Evolutionary conservation across 2,888 invertebrate genomes (phyloP).

Genomic region (Spatulosminthurus flaviceps): DNA sequence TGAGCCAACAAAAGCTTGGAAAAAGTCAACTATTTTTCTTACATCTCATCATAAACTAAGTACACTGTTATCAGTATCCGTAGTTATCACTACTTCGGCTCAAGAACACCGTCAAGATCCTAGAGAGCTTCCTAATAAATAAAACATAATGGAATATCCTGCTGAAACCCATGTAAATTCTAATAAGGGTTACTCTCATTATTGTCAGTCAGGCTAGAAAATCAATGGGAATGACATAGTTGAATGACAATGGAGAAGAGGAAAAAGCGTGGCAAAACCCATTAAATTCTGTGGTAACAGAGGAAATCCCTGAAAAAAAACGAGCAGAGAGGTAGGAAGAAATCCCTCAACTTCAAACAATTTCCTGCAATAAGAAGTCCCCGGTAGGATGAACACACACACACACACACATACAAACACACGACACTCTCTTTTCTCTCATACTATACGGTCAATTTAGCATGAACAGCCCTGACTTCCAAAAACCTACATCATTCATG

Average conservation of each 20-base stretch:
- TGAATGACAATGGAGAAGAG: too few species aligned
- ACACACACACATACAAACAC: too few species aligned
- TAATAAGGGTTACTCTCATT: background rate
- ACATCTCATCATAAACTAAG: too few species aligned
- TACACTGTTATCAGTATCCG: too few species aligned
- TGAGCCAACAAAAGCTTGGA: too few species aligned
- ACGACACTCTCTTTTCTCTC: background rate
- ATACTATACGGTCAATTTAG: background rate
- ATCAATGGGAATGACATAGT: background rate
- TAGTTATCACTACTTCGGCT: too few species aligned
- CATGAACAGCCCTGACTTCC: background rate
- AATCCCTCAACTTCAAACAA: conserved; percentile 1
- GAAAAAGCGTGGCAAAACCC: background rate
- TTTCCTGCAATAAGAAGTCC: background rate
- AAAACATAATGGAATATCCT: too few species aligned
- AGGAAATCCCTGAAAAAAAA: background rate
- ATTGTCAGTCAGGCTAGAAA: background rate
- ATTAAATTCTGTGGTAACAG: background rate
- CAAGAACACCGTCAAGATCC: too few species aligned
- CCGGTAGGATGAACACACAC: too few species aligned
- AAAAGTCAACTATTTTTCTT: too few species aligned
- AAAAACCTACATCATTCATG: background rate
- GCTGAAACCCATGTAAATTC: background rate
- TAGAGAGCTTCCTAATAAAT: too few species aligned
- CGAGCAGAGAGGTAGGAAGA: background rate